Evolutionary conservation across 2,113 vertebrate species (phyloP).

Genomic region (Silurus meridionalis): DNA sequence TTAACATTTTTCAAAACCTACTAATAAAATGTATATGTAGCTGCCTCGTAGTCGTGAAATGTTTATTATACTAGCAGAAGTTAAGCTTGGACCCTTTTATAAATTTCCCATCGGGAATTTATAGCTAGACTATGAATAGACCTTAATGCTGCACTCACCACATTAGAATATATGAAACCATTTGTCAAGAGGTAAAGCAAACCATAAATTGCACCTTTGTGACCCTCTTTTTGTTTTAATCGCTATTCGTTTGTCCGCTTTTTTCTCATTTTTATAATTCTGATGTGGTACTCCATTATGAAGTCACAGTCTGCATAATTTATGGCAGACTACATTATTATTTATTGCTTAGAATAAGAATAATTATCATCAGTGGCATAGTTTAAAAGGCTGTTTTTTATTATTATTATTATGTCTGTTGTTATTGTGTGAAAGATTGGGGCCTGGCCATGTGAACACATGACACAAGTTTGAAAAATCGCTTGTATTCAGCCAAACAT

Average conservation of each 20-base stretch:
- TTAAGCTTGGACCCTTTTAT: not conserved
- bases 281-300: not conserved
- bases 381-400: not conserved
- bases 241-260: not conserved
- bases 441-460: not conserved
- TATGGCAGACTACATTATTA: not conserved
- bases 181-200: slow-evolving; percentile 6
- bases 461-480: not conserved
- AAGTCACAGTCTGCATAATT: not conserved
- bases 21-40: not conserved
- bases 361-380: not conserved
- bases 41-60: not conserved
- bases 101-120: slow-evolving; percentile 18
- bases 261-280: too few relatives aligned
- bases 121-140: not conserved
- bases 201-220: not conserved
- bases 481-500: not conserved
- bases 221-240: not conserved
- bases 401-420: not conserved
- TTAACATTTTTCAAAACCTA: not conserved
- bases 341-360: not conserved
- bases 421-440: not conserved
- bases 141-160: not conserved
- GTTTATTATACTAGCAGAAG: not conserved
- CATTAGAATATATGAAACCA: slow-evolving; percentile 2